Conservation (phyloP, 2,888 invertebrate genomes). For the Drosophila meridiana region DNA sequence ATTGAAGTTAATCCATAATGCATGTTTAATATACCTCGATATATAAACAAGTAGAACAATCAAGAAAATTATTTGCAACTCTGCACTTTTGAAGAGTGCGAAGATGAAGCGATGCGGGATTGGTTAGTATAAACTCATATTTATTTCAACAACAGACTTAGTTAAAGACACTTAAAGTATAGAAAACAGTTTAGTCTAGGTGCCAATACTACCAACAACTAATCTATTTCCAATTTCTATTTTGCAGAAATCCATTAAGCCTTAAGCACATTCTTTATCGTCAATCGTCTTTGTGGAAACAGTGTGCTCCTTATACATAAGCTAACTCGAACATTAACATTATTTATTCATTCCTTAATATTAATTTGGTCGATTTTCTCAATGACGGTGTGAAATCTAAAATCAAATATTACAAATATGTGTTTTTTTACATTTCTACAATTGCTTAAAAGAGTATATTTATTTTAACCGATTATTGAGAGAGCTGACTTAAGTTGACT, state of each 20-base stretch:
- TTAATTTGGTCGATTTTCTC: conserved; percentile 63
- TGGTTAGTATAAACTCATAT: conserved; percentile 12
- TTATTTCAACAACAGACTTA: not conserved
- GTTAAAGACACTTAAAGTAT: not conserved
- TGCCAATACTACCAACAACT: not conserved
- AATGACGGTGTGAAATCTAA: conserved; percentile 44
- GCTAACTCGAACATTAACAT: conserved; percentile 68
- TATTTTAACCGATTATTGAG: conserved; percentile 47
- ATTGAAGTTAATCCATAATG: not conserved
- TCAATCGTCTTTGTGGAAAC: conserved; percentile 52
- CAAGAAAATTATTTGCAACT: conserved; percentile 15
- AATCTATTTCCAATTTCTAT: conserved; percentile 6
- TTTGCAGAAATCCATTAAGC: conserved; percentile 75
- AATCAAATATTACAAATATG: conserved; percentile 27
- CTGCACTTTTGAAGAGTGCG: conserved; percentile 3
- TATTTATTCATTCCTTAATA: conserved; percentile 83
- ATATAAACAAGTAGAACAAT: conserved; percentile 7
- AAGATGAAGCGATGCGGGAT: conserved; percentile 1
- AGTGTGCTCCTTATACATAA: conserved; percentile 69
- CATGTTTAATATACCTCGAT: conserved; percentile 5
- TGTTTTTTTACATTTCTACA: conserved; percentile 20
- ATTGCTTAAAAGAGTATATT: conserved; percentile 9
- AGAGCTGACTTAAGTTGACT: conserved; percentile 63
- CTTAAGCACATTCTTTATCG: conserved; percentile 53
- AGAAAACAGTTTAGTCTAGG: not conserved